Percentiles rank a stretch among this genome's conserved stretches.
Evolutionary conservation across 2,888 invertebrate species (phyloP).

Genomic region (Micropterix aruncella): DNA sequence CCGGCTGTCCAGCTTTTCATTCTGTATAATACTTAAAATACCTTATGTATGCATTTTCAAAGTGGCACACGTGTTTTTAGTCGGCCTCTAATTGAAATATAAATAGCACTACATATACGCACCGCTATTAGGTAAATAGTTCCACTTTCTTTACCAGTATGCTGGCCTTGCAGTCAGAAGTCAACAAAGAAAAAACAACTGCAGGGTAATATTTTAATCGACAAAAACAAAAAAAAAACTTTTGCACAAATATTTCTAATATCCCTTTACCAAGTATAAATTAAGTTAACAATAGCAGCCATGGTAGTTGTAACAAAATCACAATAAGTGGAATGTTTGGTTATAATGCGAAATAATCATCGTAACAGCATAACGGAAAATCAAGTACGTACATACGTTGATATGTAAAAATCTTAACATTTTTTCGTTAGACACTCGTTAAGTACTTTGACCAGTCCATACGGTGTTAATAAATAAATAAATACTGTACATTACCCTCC

Average conservation of each 20-base stretch:
- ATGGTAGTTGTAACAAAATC: background rate
- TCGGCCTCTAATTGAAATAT: too few species aligned
- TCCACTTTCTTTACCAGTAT: too few species aligned
- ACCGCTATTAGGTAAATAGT: too few species aligned
- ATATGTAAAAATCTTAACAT: background rate
- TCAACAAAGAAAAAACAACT: background rate
- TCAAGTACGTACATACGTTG: too few species aligned
- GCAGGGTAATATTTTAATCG: background rate
- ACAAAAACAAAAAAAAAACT: background rate
- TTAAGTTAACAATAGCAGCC: slow-evolving; percentile 7
- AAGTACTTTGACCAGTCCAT: too few species aligned
- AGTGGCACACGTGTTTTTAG: too few species aligned
- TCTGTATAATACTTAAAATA: too few species aligned
- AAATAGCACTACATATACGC: too few species aligned
- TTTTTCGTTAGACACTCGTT: too few species aligned
- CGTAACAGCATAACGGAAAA: background rate
- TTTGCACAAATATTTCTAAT: slow-evolving; percentile 7
- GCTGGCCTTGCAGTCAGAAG: too few species aligned
- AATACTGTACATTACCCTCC: slow-evolving; percentile 10
- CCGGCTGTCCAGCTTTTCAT: too few species aligned
- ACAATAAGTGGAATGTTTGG: background rate
- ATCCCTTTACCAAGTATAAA: slow-evolving; percentile 14
- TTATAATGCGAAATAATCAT: background rate
- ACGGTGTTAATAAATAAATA: slow-evolving; percentile 6
- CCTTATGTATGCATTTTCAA: too few species aligned